Percentiles rank a stretch among this genome's conserved stretches.
phyloP scores from a whole-genome alignment of 2,113 vertebrate species.

The Pampusana beccarii region DNA sequence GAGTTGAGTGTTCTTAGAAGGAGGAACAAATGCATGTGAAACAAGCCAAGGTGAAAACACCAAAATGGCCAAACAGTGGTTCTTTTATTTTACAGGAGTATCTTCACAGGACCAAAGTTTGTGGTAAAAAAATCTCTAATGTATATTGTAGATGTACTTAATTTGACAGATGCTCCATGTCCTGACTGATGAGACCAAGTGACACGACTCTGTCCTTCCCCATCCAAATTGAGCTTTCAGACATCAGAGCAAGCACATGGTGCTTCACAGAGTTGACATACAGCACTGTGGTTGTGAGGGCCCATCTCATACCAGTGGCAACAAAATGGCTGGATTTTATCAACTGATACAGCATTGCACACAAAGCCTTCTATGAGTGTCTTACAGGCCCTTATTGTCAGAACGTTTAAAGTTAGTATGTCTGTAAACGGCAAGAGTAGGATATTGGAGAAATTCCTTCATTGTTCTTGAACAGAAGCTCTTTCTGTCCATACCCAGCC shows the following conservation, averaged over 20 bases:
- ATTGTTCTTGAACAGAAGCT: background rate
- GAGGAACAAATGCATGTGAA: background rate
- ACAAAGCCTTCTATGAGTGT: background rate
- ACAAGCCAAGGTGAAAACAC: background rate
- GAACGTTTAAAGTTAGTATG: rapidly evolving
- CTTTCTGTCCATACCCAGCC: background rate
- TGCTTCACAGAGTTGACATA: background rate
- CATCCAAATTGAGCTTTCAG: background rate
- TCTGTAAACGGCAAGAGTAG: background rate
- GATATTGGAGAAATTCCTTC: background rate
- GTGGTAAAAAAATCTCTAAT: background rate
- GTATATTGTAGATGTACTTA: background rate
- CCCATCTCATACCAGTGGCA: background rate
- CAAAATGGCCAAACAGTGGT: background rate
- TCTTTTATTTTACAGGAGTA: background rate
- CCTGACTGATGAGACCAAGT: background rate
- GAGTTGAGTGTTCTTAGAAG: background rate
- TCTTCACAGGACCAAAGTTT: background rate
- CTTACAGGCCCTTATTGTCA: background rate
- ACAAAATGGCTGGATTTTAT: background rate
- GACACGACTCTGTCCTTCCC: background rate
- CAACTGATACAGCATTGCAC: background rate
- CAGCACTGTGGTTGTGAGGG: background rate
- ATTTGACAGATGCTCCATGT: background rate
- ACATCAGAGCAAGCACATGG: background rate